Evolutionary conservation across 2,797 vertebrate genomes (phyloP).

Genomic region (Tympanoctomys barrerae): DNA sequence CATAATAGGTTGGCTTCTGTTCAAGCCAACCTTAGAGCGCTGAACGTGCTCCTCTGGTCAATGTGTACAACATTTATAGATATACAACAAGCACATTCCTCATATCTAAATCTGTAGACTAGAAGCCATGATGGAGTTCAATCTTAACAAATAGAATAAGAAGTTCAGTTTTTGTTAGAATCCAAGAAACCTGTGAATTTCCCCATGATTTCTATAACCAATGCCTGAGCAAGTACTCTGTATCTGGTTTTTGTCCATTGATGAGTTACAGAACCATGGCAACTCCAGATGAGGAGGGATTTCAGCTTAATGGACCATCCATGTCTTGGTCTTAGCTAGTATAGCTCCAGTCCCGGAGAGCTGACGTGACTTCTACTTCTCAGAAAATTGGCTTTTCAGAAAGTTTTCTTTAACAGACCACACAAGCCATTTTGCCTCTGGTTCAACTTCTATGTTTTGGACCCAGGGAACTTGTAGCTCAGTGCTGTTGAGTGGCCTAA

Average conservation of each 20-base stretch:
- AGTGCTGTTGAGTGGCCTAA: background rate
- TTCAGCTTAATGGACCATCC: background rate
- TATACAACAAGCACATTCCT: background rate
- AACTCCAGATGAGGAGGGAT: background rate
- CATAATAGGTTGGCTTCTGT: background rate
- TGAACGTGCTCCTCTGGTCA: background rate
- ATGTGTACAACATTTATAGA: background rate
- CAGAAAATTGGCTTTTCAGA: background rate
- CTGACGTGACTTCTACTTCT: background rate
- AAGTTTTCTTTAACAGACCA: background rate
- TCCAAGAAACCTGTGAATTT: background rate
- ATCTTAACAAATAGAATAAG: background rate
- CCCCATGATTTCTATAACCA: background rate
- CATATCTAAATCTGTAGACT: background rate
- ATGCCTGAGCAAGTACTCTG: background rate
- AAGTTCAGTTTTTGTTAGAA: background rate
- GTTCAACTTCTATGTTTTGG: background rate
- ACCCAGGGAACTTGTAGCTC: background rate
- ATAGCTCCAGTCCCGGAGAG: background rate
- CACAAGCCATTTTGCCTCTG: background rate
- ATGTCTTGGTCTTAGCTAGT: background rate
- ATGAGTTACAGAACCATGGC: background rate
- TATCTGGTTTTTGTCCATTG: background rate
- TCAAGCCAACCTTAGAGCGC: background rate
- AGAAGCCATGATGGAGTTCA: slow-evolving; percentile 14